phyloP scores from a whole-genome alignment of 2,797 vertebrate species.

The Parotocinclus haroldoi region DNA sequence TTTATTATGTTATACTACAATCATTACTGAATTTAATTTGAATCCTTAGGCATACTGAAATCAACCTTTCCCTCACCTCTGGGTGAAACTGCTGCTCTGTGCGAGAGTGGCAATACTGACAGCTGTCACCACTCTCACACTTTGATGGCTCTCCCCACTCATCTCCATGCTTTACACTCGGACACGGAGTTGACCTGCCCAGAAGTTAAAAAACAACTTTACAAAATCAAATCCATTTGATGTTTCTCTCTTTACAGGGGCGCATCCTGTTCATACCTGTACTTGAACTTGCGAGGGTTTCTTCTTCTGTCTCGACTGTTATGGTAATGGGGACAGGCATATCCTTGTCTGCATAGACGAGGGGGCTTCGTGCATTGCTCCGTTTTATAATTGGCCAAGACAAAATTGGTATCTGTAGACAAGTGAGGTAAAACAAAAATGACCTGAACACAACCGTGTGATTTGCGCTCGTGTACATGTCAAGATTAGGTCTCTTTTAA shows the following conservation, averaged over 20 bases:
- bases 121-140: conserved; percentile 85
- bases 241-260: too few relatives aligned
- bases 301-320: conserved; percentile 87
- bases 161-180: conserved; percentile 88
- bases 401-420: conserved; percentile 84
- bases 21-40: too few relatives aligned
- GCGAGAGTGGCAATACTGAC: conserved; percentile 92
- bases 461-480: too few relatives aligned
- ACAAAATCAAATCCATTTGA: not conserved
- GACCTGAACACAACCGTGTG: not conserved
- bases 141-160: conserved; percentile 93
- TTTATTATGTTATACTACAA: too few relatives aligned
- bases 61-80: conserved; percentile 75
- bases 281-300: conserved; percentile 87
- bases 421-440: not conserved
- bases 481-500: too few relatives aligned
- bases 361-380: conserved; percentile 92
- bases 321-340: conserved; percentile 92
- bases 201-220: too few relatives aligned
- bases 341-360: conserved; percentile 91
- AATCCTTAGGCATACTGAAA: not conserved
- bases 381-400: conserved; percentile 92
- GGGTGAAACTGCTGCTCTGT: conserved; percentile 95
- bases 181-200: conserved; percentile 88
- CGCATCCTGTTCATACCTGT: conserved; percentile 69